Conservation (phyloP, 2,797 vertebrate species). For the Rousettus madagascariensis region DNA sequence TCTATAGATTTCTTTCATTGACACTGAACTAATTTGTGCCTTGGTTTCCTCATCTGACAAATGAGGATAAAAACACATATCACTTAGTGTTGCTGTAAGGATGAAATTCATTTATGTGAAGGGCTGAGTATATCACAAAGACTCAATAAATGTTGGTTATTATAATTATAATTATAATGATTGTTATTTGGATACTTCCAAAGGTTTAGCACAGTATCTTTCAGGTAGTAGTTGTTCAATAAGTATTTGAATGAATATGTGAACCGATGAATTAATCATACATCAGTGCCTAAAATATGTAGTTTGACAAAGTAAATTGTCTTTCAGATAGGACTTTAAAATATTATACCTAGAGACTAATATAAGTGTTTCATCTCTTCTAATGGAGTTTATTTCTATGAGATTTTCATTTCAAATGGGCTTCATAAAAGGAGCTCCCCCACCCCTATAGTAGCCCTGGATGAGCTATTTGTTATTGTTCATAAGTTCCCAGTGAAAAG, state of each 20-base stretch:
- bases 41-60: conserved; percentile 19
- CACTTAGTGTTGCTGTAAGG: not conserved
- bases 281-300: not conserved
- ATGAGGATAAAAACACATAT: not conserved
- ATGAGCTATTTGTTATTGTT: conserved; percentile 23
- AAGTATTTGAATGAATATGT: not conserved
- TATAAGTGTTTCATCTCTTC: not conserved
- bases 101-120: not conserved
- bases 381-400: conserved; percentile 28
- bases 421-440: not conserved
- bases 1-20: not conserved
- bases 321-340: not conserved
- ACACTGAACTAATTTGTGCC: not conserved
- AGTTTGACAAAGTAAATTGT: not conserved
- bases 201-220: not conserved
- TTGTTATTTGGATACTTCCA: not conserved
- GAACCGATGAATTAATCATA: conserved; percentile 7
- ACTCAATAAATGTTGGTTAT: not conserved
- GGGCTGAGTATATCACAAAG: not conserved
- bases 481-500: conserved; percentile 15
- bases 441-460: not conserved
- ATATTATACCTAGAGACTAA: not conserved
- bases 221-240: not conserved
- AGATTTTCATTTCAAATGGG: conserved; percentile 38
- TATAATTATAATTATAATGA: not conserved